Evolutionary conservation across 1,140 invertebrate genomes (phyloP), one percentile per base, ranked within the genome.

Genomic region (Paramacrobiotus metropolitanus): DNA sequence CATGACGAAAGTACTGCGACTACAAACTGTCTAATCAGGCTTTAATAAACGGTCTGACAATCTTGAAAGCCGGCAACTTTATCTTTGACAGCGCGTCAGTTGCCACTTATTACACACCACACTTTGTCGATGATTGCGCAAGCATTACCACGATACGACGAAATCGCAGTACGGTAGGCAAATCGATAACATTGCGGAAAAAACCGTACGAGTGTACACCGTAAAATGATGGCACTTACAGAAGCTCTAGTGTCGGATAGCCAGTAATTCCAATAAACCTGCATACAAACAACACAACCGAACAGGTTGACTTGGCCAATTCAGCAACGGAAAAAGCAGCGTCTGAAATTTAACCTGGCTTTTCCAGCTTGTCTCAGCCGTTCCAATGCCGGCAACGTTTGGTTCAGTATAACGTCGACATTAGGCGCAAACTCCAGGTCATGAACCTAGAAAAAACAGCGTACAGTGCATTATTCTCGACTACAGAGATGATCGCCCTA

Each of bases 401-500:
- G 86, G 30, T 85, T 83, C 1, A 91, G 65, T 3, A 95, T 77
- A 30, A 85, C 74, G 30, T 88, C 81, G 1, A 83, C 68, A 62
- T 78, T 80, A n/a, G 81, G 77, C 1, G 84, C 84, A 72, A 91
- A 94, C 69, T 93, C 89, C 59, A 87, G 76, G 68, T 95, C 90
- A 68, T 94, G 89, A 30, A 91, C 78, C 85, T 93, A 70, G 34
- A 64, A 45, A 31, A 20, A 48, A 2, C 60, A 40, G n/a, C n/a
- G 34, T 40, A 40, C 34, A 40, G 34, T 40, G n/a, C n/a, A 9
- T 40, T n/a, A 9, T 9, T 40, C 34, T 9, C n/a, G 9, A 9
- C 34, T 40, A 9, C 34, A 9, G n/a, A 9, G 34, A 40, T 9
- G 34, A 40, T n/a, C n/a, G n/a, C n/a, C n/a, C n/a, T n/a, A n/a